Conservation (phyloP, 2,888 invertebrate species). For the Apamea epomidion region DNA sequence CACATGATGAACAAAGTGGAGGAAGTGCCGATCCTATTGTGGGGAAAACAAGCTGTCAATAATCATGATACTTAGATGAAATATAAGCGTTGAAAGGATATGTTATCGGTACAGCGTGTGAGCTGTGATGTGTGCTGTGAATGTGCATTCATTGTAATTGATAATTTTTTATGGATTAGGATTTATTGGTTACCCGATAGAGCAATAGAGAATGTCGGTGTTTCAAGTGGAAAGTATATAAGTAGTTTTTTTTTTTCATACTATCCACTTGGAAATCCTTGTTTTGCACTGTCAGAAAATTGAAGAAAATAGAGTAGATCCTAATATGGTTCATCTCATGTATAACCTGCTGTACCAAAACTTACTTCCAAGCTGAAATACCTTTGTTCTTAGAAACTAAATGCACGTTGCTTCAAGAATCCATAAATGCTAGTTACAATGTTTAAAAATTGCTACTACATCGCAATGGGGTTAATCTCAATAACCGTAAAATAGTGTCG, state of each 20-base stretch:
- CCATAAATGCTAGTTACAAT: conserved; percentile 30
- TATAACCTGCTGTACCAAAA: neutral
- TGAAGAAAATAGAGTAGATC: no score
- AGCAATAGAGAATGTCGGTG: neutral
- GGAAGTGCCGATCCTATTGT: conserved; percentile 60
- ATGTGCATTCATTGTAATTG: conserved; percentile 44
- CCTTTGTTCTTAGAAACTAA: conserved; percentile 1
- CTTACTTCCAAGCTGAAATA: neutral
- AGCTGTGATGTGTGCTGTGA: conserved; percentile 33
- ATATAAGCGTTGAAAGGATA: conserved; percentile 60
- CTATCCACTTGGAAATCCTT: neutral
- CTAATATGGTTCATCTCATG: neutral
- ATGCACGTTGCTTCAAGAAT: conserved; percentile 10
- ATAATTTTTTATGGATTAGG: conserved; percentile 42
- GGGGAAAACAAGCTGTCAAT: conserved; percentile 62
- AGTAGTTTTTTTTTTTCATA: neutral
- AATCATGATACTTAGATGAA: conserved; percentile 65
- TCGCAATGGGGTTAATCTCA: conserved; percentile 15
- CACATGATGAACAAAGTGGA: conserved; percentile 51
- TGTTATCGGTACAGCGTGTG: conserved; percentile 47
- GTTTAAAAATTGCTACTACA: conserved; percentile 33
- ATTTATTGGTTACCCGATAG: conserved; percentile 41
- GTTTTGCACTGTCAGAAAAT: neutral
- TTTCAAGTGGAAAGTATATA: no score
- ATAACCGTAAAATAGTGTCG: conserved; percentile 36